A percentile compares a stretch with the other conserved stretches of the same genome.
These are phyloP conservation scores for Spea hammondii DNA, from an alignment of 2,797 vertebrate species.

Conservation along the genomic window DNA sequence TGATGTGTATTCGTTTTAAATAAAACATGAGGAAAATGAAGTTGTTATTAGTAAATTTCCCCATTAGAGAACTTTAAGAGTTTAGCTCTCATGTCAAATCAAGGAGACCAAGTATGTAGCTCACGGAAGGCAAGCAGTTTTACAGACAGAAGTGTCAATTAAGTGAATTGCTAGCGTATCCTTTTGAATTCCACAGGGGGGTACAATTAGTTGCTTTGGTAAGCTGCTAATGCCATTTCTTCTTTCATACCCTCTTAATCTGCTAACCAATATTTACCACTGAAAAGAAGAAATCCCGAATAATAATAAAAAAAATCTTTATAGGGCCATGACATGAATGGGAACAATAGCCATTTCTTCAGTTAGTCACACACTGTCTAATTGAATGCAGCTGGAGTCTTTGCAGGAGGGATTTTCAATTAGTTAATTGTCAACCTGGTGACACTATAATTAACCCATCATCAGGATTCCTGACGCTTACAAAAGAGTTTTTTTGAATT, in stretches of 20 bases:
- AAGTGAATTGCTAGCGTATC: neutral
- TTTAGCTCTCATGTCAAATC: too few species aligned
- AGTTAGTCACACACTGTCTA: constrained; percentile 52
- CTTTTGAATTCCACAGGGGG: neutral
- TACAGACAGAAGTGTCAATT: too few species aligned
- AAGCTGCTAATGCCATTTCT: neutral
- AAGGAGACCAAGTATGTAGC: too few species aligned
- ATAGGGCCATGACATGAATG: neutral
- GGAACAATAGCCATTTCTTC: constrained; percentile 51
- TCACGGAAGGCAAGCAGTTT: too few species aligned
- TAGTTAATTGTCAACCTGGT: constrained; percentile 68
- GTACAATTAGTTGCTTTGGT: neutral
- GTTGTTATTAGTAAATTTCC: too few species aligned
- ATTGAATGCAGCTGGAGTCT: constrained; percentile 66
- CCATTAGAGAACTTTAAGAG: too few species aligned
- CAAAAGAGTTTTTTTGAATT: constrained; percentile 62
- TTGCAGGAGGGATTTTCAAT: constrained; percentile 62
- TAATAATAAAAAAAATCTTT: constrained; percentile 1
- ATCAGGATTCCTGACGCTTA: constrained; percentile 63
- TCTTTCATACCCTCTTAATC: neutral
- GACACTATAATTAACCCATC: constrained; percentile 65
- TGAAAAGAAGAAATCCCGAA: neutral
- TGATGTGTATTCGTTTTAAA: too few species aligned
- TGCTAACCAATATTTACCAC: neutral
- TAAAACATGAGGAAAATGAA: too few species aligned